phyloP scores from a whole-genome alignment of 1,140 invertebrate genomes.

The Drosophila tristis region DNA sequence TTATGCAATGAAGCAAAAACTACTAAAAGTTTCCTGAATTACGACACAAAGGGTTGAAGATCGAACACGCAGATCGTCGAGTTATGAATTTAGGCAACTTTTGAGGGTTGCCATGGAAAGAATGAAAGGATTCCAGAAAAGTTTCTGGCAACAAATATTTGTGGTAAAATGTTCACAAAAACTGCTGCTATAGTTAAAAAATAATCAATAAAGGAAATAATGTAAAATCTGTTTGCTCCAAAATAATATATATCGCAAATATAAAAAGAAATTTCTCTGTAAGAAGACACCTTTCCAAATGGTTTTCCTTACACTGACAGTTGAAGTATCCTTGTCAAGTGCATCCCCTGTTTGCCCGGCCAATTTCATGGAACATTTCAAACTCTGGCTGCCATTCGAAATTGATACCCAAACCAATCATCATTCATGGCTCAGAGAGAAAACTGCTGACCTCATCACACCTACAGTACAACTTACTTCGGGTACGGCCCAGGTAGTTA shows the following conservation, averaged over 20 bases:
- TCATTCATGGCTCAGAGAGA: slow-evolving; percentile 42
- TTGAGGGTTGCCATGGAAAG: slow-evolving; percentile 2
- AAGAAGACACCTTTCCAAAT: neutral
- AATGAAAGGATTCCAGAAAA: neutral
- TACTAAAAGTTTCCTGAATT: slow-evolving; percentile 28
- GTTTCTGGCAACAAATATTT: too few relatives aligned
- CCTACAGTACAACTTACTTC: slow-evolving; percentile 5
- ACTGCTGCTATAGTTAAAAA: neutral
- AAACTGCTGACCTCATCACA: slow-evolving; percentile 70
- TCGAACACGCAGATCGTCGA: neutral
- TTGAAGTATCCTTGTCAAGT: slow-evolving; percentile 15
- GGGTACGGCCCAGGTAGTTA: slow-evolving; percentile 30
- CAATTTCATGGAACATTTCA: slow-evolving; percentile 65
- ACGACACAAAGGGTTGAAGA: slow-evolving; percentile 24
- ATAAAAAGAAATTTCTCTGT: too few relatives aligned
- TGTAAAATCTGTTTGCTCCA: too few relatives aligned
- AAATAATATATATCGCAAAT: too few relatives aligned
- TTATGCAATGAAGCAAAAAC: slow-evolving; percentile 79
- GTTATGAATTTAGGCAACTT: neutral
- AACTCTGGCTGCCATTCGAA: slow-evolving; percentile 35
- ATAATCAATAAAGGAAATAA: too few relatives aligned
- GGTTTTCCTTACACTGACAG: neutral
- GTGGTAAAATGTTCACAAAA: too few relatives aligned
- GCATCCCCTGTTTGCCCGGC: neutral
- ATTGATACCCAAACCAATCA: slow-evolving; percentile 31